Base-by-base conservation (phyloP, 2,113 vertebrate genomes). In the Suncus etruscus region DNA sequence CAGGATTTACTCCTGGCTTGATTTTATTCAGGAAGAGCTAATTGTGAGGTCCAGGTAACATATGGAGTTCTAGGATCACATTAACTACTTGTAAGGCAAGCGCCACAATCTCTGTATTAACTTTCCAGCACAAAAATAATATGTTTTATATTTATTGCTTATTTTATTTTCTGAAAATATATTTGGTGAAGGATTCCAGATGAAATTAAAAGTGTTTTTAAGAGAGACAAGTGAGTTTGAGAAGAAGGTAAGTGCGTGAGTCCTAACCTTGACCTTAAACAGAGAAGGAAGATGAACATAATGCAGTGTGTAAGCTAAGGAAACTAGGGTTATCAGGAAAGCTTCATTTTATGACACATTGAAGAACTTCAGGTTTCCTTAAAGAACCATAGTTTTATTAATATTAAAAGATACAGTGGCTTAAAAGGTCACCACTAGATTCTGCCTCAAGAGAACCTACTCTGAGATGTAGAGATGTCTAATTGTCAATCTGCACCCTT, bases 161-260 rank as follows among this genome's bases (percentile, higher is more conserved):
- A 58, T 63, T 83, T 72, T 39, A 25, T 72, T 79, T 94, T 87
- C n/a, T 90, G 73, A 84, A 39, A 61, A 22, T n/a, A 91, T 18
- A 70, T 11, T 75, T 83, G 10, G 25, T 77, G 32, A 73, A 76
- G 3, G 16, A 45, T 87, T 85, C 47, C 16, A 58, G 24, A 85
- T n/a, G 14, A 92, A 45, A 68, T 66, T 14, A 27, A 66, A 83
- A 54, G 31, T 65, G 20, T 29, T 79, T 74, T 74, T 65, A 47
- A 82, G 68, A 90, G 4, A 11, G 10, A 79, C 16, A 89, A 92
- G 12, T 45, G 83, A 72, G 50, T 83, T 79, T 83, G 54, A 51
- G 4, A 86, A 22, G 22, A 76, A 90, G 32, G 8, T 39, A 39
- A 39, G 39, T 39, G 39, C 5, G 39, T 39, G 39, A 39, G 39